Evolutionary conservation across 92 coral and sea anemone genomes (phyloP).

Genomic region (Pocillopora grandis): DNA sequence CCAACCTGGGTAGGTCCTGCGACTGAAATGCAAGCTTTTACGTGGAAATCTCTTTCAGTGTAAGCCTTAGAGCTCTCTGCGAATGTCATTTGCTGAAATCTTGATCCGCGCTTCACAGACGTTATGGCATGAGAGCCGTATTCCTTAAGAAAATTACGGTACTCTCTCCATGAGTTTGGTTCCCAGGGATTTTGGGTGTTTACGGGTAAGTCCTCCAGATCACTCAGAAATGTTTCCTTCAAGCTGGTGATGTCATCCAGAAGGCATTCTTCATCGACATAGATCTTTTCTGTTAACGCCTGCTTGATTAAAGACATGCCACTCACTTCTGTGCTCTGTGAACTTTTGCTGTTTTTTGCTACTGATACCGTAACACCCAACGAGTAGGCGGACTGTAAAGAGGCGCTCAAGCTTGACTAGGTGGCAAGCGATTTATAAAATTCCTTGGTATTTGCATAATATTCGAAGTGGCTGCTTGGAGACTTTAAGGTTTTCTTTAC

Average conservation of each 20-base stretch:
- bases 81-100: slow-evolving; percentile 40
- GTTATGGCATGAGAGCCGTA: slow-evolving; percentile 45
- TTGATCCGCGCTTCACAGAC: slow-evolving; percentile 3
- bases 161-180: slow-evolving; percentile 27
- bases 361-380: slow-evolving; percentile 17
- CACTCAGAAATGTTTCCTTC: not conserved
- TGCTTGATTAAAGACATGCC: slow-evolving; percentile 1
- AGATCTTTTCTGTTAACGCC: not conserved
- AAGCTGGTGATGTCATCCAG: not conserved
- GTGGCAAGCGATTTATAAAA: slow-evolving; percentile 30
- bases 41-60: slow-evolving; percentile 24
- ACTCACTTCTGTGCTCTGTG: not conserved
- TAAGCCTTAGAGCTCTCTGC: not conserved
- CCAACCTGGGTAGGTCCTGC: slow-evolving; percentile 9
- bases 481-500: not conserved
- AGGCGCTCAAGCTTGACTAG: slow-evolving; percentile 15
- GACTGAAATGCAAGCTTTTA: slow-evolving; percentile 36
- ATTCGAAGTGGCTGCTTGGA: not conserved
- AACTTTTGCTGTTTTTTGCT: slow-evolving; percentile 13
- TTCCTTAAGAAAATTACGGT: slow-evolving; percentile 8
- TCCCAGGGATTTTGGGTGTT: slow-evolving; percentile 13
- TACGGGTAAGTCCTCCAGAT: not conserved
- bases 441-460: slow-evolving; percentile 5
- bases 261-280: slow-evolving; percentile 9
- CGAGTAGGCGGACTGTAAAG: not conserved